phyloP scores from a whole-genome alignment of 2,797 vertebrate species.

The Sebastolobus alascanus region DNA sequence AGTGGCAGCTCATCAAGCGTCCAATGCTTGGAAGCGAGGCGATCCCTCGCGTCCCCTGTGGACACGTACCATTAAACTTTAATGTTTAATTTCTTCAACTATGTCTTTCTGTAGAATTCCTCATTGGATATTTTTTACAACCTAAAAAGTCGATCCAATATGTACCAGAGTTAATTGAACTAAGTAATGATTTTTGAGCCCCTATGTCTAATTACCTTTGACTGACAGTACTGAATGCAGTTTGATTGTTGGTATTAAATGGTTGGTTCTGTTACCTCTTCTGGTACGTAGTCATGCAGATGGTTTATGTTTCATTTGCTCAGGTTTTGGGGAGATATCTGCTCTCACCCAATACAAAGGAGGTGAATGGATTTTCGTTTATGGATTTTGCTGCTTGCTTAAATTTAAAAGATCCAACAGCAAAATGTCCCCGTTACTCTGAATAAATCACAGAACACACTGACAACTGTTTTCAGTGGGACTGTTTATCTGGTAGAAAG shows the following conservation, averaged over 20 bases:
- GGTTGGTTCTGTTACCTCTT: background rate
- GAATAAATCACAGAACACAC: background rate
- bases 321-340: background rate
- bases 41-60: too few species aligned
- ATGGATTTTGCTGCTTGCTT: background rate
- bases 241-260: background rate
- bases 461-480: conserved; percentile 3
- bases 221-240: background rate
- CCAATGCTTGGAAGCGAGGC: too few species aligned
- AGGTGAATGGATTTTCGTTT: background rate
- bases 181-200: background rate
- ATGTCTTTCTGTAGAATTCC: background rate
- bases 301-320: too few species aligned
- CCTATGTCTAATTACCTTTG: background rate
- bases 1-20: too few species aligned
- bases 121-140: background rate
- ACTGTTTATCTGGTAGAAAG: background rate
- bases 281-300: background rate
- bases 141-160: background rate
- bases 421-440: background rate
- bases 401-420: background rate
- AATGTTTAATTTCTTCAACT: background rate
- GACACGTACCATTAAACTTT: background rate
- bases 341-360: background rate
- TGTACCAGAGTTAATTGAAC: background rate